phyloP scores from a whole-genome alignment of 92 coral and sea anemone species.

The Scolanthus callimorphus region DNA sequence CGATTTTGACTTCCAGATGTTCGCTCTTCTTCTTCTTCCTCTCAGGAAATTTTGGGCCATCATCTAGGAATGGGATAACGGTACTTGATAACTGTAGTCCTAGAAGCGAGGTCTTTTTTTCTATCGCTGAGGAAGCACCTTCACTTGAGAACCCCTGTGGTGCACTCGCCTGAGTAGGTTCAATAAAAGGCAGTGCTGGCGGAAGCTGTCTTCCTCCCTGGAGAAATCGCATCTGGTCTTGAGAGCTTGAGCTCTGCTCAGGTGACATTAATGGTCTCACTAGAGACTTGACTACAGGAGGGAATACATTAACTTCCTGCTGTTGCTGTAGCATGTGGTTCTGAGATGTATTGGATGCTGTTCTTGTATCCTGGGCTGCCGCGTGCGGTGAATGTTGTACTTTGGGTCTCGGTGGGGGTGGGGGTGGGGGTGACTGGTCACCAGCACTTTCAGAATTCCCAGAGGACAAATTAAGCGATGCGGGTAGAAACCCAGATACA shows the following conservation, averaged over 20 bases:
- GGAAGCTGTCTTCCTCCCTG: not conserved
- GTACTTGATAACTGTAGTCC: slow-evolving; percentile 20
- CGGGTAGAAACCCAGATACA: too few species aligned
- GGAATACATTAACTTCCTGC: too few species aligned
- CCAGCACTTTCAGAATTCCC: not conserved
- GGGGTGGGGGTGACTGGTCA: not conserved
- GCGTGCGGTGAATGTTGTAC: too few species aligned
- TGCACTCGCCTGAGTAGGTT: not conserved
- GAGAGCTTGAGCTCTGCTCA: too few species aligned
- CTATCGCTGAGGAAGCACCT: not conserved
- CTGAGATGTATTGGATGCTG: too few species aligned
- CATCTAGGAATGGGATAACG: slow-evolving; percentile 25
- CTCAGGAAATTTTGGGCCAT: slow-evolving; percentile 11
- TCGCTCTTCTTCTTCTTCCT: not conserved
- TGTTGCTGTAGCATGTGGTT: too few species aligned
- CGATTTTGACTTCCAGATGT: too few species aligned
- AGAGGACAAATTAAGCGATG: too few species aligned
- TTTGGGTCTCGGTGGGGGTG: not conserved
- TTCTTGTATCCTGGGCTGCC: too few species aligned
- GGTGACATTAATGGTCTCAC: too few species aligned
- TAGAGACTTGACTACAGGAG: too few species aligned
- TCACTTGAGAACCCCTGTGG: not conserved
- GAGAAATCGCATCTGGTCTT: not conserved
- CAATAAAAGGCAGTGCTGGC: not conserved
- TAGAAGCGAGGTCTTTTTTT: slow-evolving; percentile 13